These are phyloP conservation scores for Blastobasis adustella DNA, from an alignment of 2,888 invertebrate genomes.

Conservation along the genomic window DNA sequence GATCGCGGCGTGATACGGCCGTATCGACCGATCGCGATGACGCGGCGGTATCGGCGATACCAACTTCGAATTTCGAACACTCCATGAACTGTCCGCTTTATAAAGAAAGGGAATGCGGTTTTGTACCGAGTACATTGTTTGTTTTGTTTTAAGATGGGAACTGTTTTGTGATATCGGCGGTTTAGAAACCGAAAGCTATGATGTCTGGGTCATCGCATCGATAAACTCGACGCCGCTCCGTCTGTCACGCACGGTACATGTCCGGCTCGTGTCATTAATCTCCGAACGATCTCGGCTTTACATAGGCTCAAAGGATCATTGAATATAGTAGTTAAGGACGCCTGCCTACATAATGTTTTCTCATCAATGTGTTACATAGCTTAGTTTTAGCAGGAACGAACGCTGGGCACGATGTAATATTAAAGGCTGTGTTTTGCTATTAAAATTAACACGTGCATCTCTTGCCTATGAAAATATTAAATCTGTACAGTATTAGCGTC, in stretches of 20 bases:
- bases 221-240: conserved; percentile 4
- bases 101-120: conserved; percentile 50
- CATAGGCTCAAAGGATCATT: too few relatives aligned
- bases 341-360: too few relatives aligned
- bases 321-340: too few relatives aligned
- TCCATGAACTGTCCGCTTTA: conserved; percentile 53
- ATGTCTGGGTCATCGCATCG: background rate
- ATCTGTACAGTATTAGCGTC: too few relatives aligned
- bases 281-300: too few relatives aligned
- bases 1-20: conserved; percentile 69
- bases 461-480: too few relatives aligned
- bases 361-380: too few relatives aligned
- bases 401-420: too few relatives aligned
- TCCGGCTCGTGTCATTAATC: too few relatives aligned
- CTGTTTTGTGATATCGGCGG: conserved; percentile 29
- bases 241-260: background rate
- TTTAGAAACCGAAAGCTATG: conserved; percentile 1
- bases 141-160: conserved; percentile 37
- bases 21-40: conserved; percentile 68
- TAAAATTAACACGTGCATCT: too few relatives aligned
- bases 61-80: conserved; percentile 31
- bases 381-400: too few relatives aligned
- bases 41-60: conserved; percentile 53
- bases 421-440: too few relatives aligned
- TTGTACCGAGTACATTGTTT: conserved; percentile 44